Conservation (phyloP, 2,888 invertebrate species). For the Eupithecia inturbata region DNA sequence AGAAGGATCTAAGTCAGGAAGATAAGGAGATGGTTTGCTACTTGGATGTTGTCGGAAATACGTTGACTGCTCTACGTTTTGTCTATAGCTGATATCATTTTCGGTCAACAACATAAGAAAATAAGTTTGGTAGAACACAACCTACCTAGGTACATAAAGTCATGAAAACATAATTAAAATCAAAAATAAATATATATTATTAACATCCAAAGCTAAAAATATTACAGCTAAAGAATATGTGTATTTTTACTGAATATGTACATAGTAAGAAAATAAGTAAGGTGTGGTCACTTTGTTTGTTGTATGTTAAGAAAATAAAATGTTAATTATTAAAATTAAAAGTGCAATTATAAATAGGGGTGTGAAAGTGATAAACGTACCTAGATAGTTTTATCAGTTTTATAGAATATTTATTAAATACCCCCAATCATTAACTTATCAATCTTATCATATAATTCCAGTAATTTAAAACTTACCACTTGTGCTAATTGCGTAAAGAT, state of each 20-base stretch:
- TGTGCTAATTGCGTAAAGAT: neutral
- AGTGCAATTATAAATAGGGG: neutral
- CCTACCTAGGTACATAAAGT: too few relatives aligned
- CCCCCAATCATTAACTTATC: neutral
- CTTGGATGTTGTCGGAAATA: slow-evolving; percentile 9
- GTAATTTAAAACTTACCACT: slow-evolving; percentile 6
- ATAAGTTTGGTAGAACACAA: neutral
- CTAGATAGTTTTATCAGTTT: neutral
- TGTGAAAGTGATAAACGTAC: neutral
- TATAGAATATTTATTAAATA: neutral
- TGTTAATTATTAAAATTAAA: neutral
- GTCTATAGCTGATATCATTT: neutral
- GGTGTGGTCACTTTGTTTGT: too few relatives aligned
- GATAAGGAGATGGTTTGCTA: slow-evolving; percentile 12
- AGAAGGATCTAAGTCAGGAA: slow-evolving; percentile 29
- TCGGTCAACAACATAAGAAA: neutral
- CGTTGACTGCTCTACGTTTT: neutral
- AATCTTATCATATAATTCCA: slow-evolving; percentile 1
- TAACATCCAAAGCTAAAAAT: too few relatives aligned
- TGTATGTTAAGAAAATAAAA: neutral
- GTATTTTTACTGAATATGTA: neutral
- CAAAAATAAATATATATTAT: too few relatives aligned
- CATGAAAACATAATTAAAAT: too few relatives aligned
- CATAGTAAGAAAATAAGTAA: too few relatives aligned
- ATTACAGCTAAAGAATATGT: too few relatives aligned